Base-by-base conservation (phyloP, 2,888 invertebrate genomes). In the Timema podura region DNA sequence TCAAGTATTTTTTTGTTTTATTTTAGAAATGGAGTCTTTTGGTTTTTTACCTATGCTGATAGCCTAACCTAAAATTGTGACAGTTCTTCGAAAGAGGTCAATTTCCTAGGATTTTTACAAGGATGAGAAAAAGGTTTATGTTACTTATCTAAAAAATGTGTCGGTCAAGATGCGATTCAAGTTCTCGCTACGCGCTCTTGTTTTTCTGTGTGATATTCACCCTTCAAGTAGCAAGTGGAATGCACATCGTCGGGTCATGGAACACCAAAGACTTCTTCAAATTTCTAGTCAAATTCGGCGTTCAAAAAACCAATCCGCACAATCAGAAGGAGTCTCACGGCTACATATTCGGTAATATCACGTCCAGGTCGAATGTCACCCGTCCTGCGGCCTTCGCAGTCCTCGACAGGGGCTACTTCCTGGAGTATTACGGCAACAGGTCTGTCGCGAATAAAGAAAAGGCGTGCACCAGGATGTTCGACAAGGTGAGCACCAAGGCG, bases 271-370 rank as follows among this genome's bases (percentile, higher is more conserved):
- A 93, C 65, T 94, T 94, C 81, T 96, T 96, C 80, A 91, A 92
- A 82, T 96, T 98, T 82, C 84, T 98, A 68, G 88, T 94, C 44
- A 97, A 97, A 82, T 98, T 97, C 82, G 98, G 97, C 71, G 95
- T 98, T 80, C 97, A 98, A 83, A 96, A 96, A 82, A 96, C 97
- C 13, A 94, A 95, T 81, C 87, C 90, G 61, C 91, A 94, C 80
- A 89, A 91, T 76, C 88, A 90, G 77, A 90, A 89, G 76, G 90
- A 93, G 78, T 94, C 96, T 75, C 91, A 92, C 82, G 98, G 98
- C 65, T 98, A 94, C 81, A 95, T 98, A 77, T 98, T 95, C 80
- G 98, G 98, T 13, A 98, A 98, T 81, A 88, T 98, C 65, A 95
- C 96, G 46, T 87, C 93, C 0, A 85, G 83, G 74, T 83, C 85